phyloP scores from a whole-genome alignment of 2,888 invertebrate species.

The Hemicrepidius hirtus region DNA sequence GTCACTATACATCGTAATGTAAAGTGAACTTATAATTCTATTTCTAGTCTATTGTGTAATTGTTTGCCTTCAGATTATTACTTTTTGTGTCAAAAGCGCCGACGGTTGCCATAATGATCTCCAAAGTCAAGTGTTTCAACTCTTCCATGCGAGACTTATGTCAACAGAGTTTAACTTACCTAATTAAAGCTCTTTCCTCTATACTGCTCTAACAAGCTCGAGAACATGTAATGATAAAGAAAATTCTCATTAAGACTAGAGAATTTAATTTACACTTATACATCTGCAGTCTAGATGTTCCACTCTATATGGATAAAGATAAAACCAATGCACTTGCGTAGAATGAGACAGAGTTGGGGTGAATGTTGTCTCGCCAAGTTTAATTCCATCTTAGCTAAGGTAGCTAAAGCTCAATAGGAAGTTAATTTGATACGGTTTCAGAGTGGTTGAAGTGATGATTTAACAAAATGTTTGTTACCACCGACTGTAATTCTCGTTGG shows the following conservation, averaged over 20 bases:
- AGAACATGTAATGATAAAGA: conserved; percentile 64
- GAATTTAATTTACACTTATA: conserved; percentile 44
- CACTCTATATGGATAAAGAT: background rate
- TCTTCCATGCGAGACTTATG: conserved; percentile 36
- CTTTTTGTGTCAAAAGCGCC: conserved; percentile 32
- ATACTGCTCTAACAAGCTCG: conserved; percentile 68
- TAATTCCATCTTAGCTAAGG: conserved; percentile 9
- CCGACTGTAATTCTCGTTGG: no score
- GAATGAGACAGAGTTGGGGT: background rate
- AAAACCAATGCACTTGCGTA: background rate
- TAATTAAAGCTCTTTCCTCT: conserved; percentile 69
- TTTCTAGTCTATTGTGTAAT: conserved; percentile 31
- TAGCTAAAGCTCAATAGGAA: conserved; percentile 23
- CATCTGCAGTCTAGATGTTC: conserved; percentile 15
- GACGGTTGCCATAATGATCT: conserved; percentile 42
- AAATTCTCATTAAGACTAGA: conserved; percentile 51
- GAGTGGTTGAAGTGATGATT: background rate
- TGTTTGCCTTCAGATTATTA: conserved; percentile 41
- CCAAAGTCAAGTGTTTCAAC: conserved; percentile 31
- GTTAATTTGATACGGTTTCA: conserved; percentile 31
- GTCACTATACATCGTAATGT: background rate
- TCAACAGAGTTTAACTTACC: conserved; percentile 67
- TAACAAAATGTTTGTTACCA: background rate
- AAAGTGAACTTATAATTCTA: background rate
- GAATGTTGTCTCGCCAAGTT: conserved; percentile 11